Conservation (phyloP, 2,797 vertebrate species). For the Eptatretus atami region DNA sequence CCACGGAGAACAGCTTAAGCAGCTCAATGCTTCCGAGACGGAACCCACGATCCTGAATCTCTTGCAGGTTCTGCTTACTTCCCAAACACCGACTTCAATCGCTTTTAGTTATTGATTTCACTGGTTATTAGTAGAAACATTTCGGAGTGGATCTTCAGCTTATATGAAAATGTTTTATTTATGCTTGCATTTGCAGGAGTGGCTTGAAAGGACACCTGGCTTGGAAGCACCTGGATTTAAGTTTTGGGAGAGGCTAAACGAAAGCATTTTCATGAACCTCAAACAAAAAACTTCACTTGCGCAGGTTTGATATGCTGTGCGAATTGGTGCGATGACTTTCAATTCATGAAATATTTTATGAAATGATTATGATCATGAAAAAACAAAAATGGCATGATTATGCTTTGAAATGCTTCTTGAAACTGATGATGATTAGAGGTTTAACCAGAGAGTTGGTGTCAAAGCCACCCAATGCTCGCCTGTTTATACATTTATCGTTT, state of each 20-base stretch:
- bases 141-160: background rate
- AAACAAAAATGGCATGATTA: too few relatives aligned
- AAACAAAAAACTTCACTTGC: conserved; percentile 29
- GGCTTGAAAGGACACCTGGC: conserved; percentile 87
- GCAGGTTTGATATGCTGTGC: conserved; percentile 20
- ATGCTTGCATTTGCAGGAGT: conserved; percentile 23
- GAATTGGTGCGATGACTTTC: too few relatives aligned
- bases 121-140: too few relatives aligned
- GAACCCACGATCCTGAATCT: conserved; percentile 46
- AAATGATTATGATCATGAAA: too few relatives aligned
- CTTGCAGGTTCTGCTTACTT: conserved; percentile 24
- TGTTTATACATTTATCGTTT: too few relatives aligned
- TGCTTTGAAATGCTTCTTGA: too few relatives aligned
- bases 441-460: too few relatives aligned
- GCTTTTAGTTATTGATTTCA: too few relatives aligned
- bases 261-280: conserved; percentile 37
- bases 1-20: conserved; percentile 33
- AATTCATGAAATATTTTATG: too few relatives aligned
- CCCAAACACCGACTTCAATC: too few relatives aligned
- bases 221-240: conserved; percentile 51
- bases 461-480: too few relatives aligned
- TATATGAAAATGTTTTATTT: conserved; percentile 1
- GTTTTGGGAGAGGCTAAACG: conserved; percentile 62
- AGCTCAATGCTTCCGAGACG: conserved; percentile 29
- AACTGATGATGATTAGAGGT: too few relatives aligned